Conservation (phyloP, 2,113 vertebrate genomes). For the Callithrix jacchus region DNA sequence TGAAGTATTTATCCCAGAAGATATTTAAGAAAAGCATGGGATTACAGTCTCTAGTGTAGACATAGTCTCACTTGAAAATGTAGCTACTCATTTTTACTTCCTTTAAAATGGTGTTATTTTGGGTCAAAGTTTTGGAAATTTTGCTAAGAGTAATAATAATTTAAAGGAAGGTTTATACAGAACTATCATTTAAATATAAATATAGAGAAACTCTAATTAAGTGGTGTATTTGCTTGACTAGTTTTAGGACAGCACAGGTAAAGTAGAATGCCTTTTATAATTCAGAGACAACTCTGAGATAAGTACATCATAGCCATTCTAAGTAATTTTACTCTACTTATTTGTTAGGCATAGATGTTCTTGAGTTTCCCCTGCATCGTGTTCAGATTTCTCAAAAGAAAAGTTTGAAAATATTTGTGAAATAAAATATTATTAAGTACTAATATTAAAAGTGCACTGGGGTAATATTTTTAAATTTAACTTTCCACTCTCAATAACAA, state of each 20-base stretch:
- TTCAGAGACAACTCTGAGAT: not conserved
- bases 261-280: not conserved
- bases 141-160: not conserved
- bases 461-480: not conserved
- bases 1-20: not conserved
- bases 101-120: not conserved
- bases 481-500: not conserved
- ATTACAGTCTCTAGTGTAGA: not conserved
- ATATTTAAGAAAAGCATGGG: not conserved
- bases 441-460: not conserved
- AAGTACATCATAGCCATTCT: not conserved
- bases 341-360: not conserved
- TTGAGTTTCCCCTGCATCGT: not conserved
- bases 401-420: not conserved
- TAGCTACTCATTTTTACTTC: not conserved
- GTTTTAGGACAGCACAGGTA: not conserved
- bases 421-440: not conserved
- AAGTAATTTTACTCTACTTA: not conserved
- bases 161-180: not conserved
- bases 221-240: not conserved
- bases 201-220: not conserved
- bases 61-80: not conserved
- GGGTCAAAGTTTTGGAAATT: not conserved
- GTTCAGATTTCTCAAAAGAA: not conserved
- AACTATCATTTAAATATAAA: not conserved